These are phyloP conservation scores for Harpagoxenus sublaevis DNA, from an alignment of 2,888 invertebrate genomes.

Conservation along the genomic window DNA sequence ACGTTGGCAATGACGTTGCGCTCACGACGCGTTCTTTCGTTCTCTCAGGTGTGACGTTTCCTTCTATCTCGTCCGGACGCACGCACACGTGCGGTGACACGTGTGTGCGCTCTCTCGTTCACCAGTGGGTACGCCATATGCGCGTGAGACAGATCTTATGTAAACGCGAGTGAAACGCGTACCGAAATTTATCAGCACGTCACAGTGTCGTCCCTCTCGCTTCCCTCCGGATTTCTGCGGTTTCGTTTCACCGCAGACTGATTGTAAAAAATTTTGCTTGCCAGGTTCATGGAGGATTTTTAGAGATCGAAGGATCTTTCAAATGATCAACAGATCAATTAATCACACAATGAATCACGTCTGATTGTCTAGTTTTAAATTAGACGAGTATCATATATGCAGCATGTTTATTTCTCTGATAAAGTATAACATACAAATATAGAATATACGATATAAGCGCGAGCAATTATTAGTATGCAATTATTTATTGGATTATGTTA, in stretches of 20 bases:
- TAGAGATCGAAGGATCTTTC: background rate
- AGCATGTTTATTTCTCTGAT: background rate
- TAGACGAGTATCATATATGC: background rate
- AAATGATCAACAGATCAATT: background rate
- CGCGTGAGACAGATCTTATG: slow-evolving; percentile 67
- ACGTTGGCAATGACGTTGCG: slow-evolving; percentile 80
- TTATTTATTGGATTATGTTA: background rate
- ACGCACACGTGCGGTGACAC: slow-evolving; percentile 55
- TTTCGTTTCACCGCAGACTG: background rate
- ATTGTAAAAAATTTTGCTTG: background rate
- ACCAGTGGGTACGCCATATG: slow-evolving; percentile 51
- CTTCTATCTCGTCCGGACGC: slow-evolving; percentile 53
- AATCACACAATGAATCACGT: background rate
- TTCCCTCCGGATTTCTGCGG: slow-evolving; percentile 18
- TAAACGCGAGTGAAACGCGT: slow-evolving; percentile 71
- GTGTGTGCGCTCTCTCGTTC: slow-evolving; percentile 14
- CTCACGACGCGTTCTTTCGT: slow-evolving; percentile 61
- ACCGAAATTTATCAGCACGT: slow-evolving; percentile 61
- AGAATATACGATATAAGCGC: background rate
- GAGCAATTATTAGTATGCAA: background rate
- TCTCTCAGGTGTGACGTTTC: slow-evolving; percentile 75
- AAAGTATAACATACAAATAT: background rate
- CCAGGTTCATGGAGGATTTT: background rate
- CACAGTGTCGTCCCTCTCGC: slow-evolving; percentile 26
- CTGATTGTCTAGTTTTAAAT: background rate